Conservation (phyloP, 2,113 vertebrate genomes). For the Anguilla rostrata region DNA sequence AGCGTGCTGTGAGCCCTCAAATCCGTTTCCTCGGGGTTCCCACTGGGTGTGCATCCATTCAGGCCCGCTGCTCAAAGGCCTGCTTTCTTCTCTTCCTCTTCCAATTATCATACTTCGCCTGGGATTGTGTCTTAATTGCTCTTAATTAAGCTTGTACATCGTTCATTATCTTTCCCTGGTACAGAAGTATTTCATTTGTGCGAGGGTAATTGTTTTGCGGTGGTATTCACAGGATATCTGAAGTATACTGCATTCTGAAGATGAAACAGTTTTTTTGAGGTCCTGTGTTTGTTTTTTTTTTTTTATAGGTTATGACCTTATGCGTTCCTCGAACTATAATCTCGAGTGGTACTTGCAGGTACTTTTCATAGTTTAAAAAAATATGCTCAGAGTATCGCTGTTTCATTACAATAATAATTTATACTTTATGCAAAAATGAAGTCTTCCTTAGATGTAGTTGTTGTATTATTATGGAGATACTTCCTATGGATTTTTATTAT, state of each 20-base stretch:
- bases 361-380: too few species aligned
- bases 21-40: not conserved
- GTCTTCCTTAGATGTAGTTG: not conserved
- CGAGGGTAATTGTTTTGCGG: slow-evolving; percentile 31
- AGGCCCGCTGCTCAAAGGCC: not conserved
- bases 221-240: not conserved
- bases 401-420: too few species aligned
- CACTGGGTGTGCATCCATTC: not conserved
- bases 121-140: slow-evolving; percentile 42
- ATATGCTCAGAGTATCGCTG: too few species aligned
- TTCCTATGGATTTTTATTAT: not conserved
- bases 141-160: slow-evolving; percentile 47
- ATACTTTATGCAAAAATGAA: not conserved
- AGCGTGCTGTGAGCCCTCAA: not conserved
- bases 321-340: too few species aligned
- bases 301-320: too few species aligned
- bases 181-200: slow-evolving; percentile 37
- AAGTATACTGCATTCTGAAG: not conserved
- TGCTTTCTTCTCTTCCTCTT: not conserved
- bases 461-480: not conserved
- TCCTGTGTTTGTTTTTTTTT: not conserved
- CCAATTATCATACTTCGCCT: slow-evolving; percentile 33
- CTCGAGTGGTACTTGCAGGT: too few species aligned
- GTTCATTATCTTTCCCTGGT: slow-evolving; percentile 23
- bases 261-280: not conserved